Evolutionary conservation across 2,888 invertebrate species (phyloP), one percentile per base, ranked within the genome.

Genomic region (Galerucella calmariensis): DNA sequence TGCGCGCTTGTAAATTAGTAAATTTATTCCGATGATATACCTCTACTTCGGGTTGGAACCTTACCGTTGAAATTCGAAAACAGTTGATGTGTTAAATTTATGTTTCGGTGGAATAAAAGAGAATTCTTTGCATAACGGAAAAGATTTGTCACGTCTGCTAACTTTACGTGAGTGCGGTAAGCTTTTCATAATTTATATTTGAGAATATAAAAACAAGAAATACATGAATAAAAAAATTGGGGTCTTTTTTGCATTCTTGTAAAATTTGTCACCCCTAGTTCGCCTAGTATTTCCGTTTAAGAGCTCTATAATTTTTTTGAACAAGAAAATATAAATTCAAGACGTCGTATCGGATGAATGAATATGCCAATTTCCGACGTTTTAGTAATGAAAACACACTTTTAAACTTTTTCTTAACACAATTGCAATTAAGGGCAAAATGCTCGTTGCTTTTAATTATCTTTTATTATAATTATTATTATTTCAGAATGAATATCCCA

Each of bases 121-220:
- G 44, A 20, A 16, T 63, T 27, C 14, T 51, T 48, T 70, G 48
- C 61, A 69, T 69, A 61, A 61, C 69, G 61, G 61, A 51, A 51
- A 70, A 48, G 61, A 69, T 69, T 69, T 69, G 69, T 61, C 69
- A 69, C 69, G 69, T 69, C 12, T 56, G 62, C 27, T 44, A 51
- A 14, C 48, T 16, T 44, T 62, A 62, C 69, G 48, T 69, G 69
- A 48, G 69, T 51, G 69, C 51, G 69, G 48, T 51, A 51, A 51
- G 51, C 51, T 51, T 35, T 35, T 35, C 5, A 9, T 41, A 8
- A 41, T 41, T 41, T 41, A 41, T 41, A 41, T n/a, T 51, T 51
- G n/a, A 51, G n/a, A 51, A 51, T 51, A 14, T n/a, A 51, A 20
- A 20, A 51, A 51, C 14, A n/a, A 51, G 48, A 48, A 12, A 48